phyloP scores from a whole-genome alignment of 2,888 invertebrate species.

The Caenorhabditis sp. region DNA sequence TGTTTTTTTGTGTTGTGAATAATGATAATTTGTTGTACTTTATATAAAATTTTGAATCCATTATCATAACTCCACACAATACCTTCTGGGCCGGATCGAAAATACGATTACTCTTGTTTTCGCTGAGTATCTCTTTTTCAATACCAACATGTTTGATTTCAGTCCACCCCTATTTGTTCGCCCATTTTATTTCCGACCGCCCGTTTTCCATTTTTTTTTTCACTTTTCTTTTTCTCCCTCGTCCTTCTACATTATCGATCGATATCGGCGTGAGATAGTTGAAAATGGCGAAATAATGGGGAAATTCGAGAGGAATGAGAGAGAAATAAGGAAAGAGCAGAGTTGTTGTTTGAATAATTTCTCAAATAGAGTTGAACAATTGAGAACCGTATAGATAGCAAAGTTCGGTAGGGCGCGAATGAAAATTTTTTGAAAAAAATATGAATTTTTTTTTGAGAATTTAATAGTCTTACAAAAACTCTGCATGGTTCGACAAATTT shows the following conservation, averaged over 20 bases:
- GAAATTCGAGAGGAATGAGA: not conserved
- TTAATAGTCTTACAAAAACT: too few species aligned
- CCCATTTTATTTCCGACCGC: not conserved
- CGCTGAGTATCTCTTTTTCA: too few species aligned
- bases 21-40: not conserved
- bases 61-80: not conserved
- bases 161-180: not conserved
- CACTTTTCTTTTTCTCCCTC: slow-evolving; percentile 15
- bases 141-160: not conserved
- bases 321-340: not conserved
- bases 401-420: too few species aligned
- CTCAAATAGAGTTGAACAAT: too few species aligned
- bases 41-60: slow-evolving; percentile 3
- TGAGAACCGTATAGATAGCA: too few species aligned
- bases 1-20: not conserved
- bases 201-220: slow-evolving; percentile 10
- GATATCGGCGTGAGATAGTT: slow-evolving; percentile 10
- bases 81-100: too few species aligned
- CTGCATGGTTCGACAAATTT: too few species aligned
- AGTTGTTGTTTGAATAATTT: not conserved
- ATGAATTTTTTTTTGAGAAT: too few species aligned
- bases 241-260: slow-evolving; percentile 27
- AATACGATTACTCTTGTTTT: not conserved
- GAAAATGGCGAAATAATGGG: not conserved
- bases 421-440: too few species aligned